These are phyloP conservation scores for Cynodonichthys magdalenae DNA, from an alignment of 2,797 vertebrate genomes.

Conservation along the genomic window DNA sequence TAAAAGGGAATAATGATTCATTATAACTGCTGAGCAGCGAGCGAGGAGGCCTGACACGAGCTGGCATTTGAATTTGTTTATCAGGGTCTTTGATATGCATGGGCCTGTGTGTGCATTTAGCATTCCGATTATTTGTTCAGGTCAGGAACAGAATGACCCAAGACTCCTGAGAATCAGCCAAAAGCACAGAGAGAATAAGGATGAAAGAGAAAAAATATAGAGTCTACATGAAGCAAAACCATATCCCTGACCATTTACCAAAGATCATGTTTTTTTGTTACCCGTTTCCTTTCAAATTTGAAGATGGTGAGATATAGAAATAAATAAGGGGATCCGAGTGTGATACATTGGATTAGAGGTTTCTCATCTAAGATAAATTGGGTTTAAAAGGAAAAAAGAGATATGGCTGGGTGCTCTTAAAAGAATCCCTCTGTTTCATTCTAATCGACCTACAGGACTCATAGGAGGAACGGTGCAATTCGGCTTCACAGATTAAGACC, in stretches of 20 bases:
- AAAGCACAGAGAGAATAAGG: constrained; percentile 6
- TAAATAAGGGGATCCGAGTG: constrained; percentile 34
- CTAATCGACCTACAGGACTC: constrained; percentile 35
- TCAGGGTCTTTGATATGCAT: constrained; percentile 23
- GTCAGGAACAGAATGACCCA: constrained; percentile 31
- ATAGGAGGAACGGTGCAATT: constrained; percentile 24
- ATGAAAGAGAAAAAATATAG: constrained; percentile 11
- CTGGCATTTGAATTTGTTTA: constrained; percentile 52
- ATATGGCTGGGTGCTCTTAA: constrained; percentile 55
- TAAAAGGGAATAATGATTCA: constrained; percentile 48
- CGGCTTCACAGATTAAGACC: constrained; percentile 38
- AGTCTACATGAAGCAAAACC: constrained; percentile 13
- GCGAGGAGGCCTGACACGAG: constrained; percentile 30
- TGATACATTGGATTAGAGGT: constrained; percentile 45
- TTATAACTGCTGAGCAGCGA: constrained; percentile 32
- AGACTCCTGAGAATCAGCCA: constrained; percentile 12
- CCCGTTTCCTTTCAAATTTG: constrained; percentile 46
- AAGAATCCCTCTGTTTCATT: constrained; percentile 60
- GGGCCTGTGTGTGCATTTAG: constrained; percentile 17
- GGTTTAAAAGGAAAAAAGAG: constrained; percentile 43
- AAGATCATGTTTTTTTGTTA: constrained; percentile 19
- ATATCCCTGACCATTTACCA: constrained; percentile 1
- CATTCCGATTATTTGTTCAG: constrained; percentile 43
- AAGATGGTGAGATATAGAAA: constrained; percentile 44
- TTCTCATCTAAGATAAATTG: constrained; percentile 44